Evolutionary conservation across 2,888 invertebrate genomes (phyloP), one percentile per base, ranked within the genome.

Genomic region (Spodoptera littoralis): DNA sequence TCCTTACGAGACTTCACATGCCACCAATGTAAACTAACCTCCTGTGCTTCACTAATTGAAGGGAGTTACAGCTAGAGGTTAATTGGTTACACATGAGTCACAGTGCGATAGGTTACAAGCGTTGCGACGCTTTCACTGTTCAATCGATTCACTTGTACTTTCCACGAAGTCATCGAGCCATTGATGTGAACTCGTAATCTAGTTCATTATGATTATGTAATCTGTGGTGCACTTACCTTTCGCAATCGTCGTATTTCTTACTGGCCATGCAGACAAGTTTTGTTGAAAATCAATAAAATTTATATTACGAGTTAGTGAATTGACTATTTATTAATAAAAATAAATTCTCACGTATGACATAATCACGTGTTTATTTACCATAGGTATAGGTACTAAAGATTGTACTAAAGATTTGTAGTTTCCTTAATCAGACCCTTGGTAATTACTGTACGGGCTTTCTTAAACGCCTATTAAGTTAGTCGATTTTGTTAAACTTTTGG

Each of bases 71-170:
- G 78, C 46, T 65, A 9, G 11, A 45, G 30, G 43, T 42, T 61
- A 68, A 69, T 65, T 77, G 77, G 73, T 45, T 47, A n/a, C 6
- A 0, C 18, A 27, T 71, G 79, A 80, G 72, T 79, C 80, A 81
- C 65, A 79, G 71, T 79, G 70, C 57, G 70, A 75, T 83, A 80
- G 76, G 81, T 77, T 73, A 73, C 70, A 75, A 69, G 24, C 55
- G 50, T 61, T 65, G 72, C 70, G 73, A 76, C 80, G 78, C 85
- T 86, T 86, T 86, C 85, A 81, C 85, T 84, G 66, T 64, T 74
- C 71, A 76, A 74, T 77, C 65, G 77, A 82, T 82, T 78, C 79
- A 83, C 78, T 82, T 75, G 83, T 73, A 80, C 83, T 84, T 82
- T 84, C 80, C 73, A 79, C 41, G 30, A 45, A 50, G 22, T n/a